phyloP scores from a whole-genome alignment of 2,888 invertebrate species.

The Adelphocoris suturalis region DNA sequence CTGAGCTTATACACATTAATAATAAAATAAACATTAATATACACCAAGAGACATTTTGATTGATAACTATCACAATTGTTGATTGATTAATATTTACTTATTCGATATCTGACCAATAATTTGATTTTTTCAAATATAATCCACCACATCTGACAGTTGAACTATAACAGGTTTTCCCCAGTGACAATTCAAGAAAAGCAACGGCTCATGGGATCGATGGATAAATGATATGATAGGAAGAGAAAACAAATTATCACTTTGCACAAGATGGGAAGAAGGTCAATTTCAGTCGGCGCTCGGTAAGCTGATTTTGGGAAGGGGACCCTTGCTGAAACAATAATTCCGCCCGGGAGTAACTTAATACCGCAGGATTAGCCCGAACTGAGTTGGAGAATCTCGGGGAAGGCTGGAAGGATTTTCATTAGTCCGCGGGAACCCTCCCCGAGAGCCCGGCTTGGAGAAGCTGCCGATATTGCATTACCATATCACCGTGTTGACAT shows the following conservation, averaged over 20 bases:
- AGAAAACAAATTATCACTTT: conserved; percentile 3
- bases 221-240: not conserved
- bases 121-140: not conserved
- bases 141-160: too few species aligned
- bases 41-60: too few species aligned
- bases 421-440: conserved; percentile 46
- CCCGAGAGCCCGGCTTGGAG: conserved; percentile 4
- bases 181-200: too few species aligned
- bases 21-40: too few species aligned
- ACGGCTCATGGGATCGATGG: not conserved
- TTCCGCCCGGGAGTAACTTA: conserved; percentile 53
- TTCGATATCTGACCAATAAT: not conserved
- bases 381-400: conserved; percentile 13
- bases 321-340: conserved; percentile 45
- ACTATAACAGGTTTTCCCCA: too few species aligned
- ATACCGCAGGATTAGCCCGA: conserved; percentile 53
- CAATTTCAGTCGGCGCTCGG: conserved; percentile 39
- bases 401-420: conserved; percentile 47
- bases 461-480: conserved; percentile 73
- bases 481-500: conserved; percentile 74
- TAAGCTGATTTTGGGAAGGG: conserved; percentile 17
- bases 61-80: too few species aligned
- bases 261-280: conserved; percentile 15
- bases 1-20: too few species aligned
- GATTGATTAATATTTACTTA: too few species aligned